Evolutionary conservation across 2,797 vertebrate genomes (phyloP), one percentile per base, ranked within the genome.

Genomic region (Austrolebias charrua): DNA sequence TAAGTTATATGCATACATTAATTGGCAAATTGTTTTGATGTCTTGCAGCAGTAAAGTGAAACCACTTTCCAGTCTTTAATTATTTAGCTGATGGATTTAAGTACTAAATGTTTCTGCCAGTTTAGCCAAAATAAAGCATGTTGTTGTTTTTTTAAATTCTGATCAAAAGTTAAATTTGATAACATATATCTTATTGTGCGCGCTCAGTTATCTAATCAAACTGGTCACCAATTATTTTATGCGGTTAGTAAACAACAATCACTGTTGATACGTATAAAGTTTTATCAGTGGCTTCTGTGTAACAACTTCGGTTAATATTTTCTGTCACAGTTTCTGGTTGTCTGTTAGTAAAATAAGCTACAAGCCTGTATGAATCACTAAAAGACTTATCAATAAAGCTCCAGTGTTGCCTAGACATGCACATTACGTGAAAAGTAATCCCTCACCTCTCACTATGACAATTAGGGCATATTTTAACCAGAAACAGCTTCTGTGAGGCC

Each of bases 401-500:
- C 28, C 29, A 45, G 20, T 28, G 35, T 13, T 48, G 63, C 12
- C 1, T 7, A 1, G 7, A 31, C 20, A 56, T 49, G 53, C 31
- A 62, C 40, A 52, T 55, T 13, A 45, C 61, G 65, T 47, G 56
- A 43, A 59, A 24, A 79, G 4, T 9, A 68, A 53, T 51, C 44
- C 31, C 50, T 70, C 52, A 24, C 31, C 28, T 62, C 50, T 65
- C 42, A 43, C 15, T 43, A 61, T 51, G 19, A 62, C 33, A 40
- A 31, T 66, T 12, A 44, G 14, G 29, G 52, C 43, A 71, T 66
- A 38, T 66, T 78, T 55, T 44, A 54, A 65, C 38, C 3, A 5
- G 19, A 69, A 73, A 72, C 77, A 54, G 13, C 28, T 69, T 53
- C 57, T 73, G 55, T 70, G 66, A 33, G 52, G 15, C 53, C 52